Evolutionary conservation across 2,797 vertebrate genomes (phyloP), one percentile per base, ranked within the genome.

Genomic region (Oceanodroma leucorhoa): DNA sequence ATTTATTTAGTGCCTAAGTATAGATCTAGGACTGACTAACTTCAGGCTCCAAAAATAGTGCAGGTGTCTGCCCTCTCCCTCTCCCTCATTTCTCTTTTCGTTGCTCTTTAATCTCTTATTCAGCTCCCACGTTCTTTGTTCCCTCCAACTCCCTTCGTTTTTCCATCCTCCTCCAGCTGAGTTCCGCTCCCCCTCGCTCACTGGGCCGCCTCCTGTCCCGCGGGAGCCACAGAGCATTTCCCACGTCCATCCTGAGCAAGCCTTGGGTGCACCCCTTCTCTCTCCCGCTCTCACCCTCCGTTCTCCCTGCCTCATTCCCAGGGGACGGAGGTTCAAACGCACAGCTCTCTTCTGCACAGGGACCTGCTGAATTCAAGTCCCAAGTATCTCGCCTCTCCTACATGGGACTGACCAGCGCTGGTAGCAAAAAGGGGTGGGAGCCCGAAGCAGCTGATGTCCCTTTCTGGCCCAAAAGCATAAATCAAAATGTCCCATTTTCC

Each of bases 1-100:
- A 67, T 92, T 69, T 93, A 78, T 93, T 93, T 96, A 55, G 82
- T 94, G 27, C 75, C 91, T 95, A 94, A 94, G 78, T 96, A 91
- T 92, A 94, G 89, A 86, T 41, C 87, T 87, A 83, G 86, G 67
- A 40, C 83, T 93, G 89, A 90, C 83, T 93, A 91, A 92, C 73
- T 87, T 87, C 26, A 80, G 75, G 32, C 27, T 92, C 78, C 75
- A 83, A 92, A 92, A 87, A 83, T 83, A 95, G 83, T 27, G 61
- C 57, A 65, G 61, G 69, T 95, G 71, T 83, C 83, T 96, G 94
- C 86, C 64, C 93, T 90, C 61, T 85, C 69, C 83, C 71, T 83
- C 23, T 90, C 60, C 78, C 55, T 89, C 38, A n/a, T 77, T 83
- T 93, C 58, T 92, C 62, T 76, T 69, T 90, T 40, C 19, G 24